phyloP scores from a whole-genome alignment of 2,113 vertebrate genomes.

The Sylvietta virens region DNA sequence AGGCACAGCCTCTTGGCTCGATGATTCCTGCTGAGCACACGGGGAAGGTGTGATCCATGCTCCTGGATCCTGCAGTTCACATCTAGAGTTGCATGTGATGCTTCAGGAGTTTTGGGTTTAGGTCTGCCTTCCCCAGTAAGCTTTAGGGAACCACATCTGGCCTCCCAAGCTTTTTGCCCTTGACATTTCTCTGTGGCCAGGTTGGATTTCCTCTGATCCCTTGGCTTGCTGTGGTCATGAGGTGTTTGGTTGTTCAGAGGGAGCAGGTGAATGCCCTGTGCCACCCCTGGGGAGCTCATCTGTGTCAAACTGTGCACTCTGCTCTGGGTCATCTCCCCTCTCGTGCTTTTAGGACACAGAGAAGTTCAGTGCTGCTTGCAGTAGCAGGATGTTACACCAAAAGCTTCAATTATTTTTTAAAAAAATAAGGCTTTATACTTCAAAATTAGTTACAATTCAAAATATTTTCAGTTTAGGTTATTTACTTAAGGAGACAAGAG shows the following conservation, averaged over 20 bases:
- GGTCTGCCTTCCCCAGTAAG: neutral
- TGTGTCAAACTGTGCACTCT: neutral
- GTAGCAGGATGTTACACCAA: neutral
- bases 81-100: neutral
- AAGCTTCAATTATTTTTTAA: neutral
- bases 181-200: neutral
- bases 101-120: neutral
- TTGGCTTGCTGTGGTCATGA: fast-evolving
- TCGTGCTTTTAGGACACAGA: neutral
- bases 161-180: neutral
- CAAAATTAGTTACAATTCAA: neutral
- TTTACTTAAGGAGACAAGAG: neutral
- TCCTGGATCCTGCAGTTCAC: neutral
- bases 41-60: neutral
- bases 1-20: neutral
- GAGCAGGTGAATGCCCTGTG: neutral
- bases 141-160: neutral
- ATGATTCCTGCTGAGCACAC: neutral
- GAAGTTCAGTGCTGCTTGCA: neutral
- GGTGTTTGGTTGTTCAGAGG: neutral
- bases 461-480: neutral
- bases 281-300: neutral
- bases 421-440: neutral
- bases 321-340: neutral
- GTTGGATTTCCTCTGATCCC: neutral